A percentile compares a stretch with the other conserved stretches of the same genome.
These are phyloP conservation scores for Lophura nycthemera DNA, from an alignment of 2,113 vertebrate genomes.

Conservation along the genomic window DNA sequence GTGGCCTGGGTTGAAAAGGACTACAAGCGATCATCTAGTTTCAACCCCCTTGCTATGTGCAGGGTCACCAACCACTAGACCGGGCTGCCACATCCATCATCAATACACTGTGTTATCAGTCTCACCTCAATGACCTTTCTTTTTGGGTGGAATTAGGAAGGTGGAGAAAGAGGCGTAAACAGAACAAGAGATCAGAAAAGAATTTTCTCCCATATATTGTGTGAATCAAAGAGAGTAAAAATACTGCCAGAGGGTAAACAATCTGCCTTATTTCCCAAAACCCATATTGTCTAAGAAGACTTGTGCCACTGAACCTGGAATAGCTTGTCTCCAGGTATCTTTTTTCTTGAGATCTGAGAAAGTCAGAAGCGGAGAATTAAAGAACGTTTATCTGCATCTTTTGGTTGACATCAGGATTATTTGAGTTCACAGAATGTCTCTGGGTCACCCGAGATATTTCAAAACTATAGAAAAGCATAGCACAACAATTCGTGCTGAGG, in stretches of 20 bases:
- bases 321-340: background rate
- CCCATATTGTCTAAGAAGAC: rapidly evolving
- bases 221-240: background rate
- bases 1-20: too few species aligned
- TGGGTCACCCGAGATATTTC: background rate
- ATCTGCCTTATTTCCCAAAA: background rate
- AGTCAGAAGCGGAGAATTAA: background rate
- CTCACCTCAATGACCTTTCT: background rate
- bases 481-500: background rate
- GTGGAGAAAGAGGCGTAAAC: background rate
- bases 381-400: background rate
- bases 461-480: background rate
- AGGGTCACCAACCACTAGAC: too few species aligned
- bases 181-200: background rate
- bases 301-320: background rate
- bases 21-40: too few species aligned
- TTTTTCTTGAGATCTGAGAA: background rate
- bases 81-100: background rate
- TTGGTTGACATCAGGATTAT: background rate
- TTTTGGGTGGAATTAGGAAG: background rate
- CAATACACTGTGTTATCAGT: background rate
- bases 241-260: background rate
- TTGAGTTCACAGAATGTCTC: background rate
- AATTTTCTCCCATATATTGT: background rate
- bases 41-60: too few species aligned